phyloP scores from a whole-genome alignment of 2,888 invertebrate species.

The Tricholauxania praeusta region DNA sequence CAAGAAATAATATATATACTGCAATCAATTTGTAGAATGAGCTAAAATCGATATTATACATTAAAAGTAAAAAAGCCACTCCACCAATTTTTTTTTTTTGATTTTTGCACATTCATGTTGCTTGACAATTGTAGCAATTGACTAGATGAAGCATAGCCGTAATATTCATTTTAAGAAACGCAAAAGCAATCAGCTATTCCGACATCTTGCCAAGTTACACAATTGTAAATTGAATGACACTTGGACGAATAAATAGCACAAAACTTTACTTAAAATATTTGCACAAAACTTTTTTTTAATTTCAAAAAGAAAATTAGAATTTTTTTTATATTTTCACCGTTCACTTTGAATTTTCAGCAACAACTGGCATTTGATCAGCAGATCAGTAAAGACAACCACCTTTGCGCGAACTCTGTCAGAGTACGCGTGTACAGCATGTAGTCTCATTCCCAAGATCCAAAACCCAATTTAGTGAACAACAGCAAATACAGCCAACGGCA shows the following conservation, averaged over 20 bases:
- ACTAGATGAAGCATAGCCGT: constrained; percentile 68
- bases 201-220: constrained; percentile 67
- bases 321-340: constrained; percentile 17
- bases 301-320: neutral
- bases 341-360: constrained; percentile 34
- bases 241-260: neutral
- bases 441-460: too few relatives aligned
- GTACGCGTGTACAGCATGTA: too few relatives aligned
- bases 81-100: neutral
- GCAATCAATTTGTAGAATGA: too few relatives aligned
- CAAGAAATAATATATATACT: too few relatives aligned
- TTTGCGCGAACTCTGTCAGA: neutral
- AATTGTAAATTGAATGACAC: constrained; percentile 49
- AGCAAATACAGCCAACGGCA: too few relatives aligned
- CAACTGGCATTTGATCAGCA: constrained; percentile 33
- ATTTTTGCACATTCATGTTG: constrained; percentile 39
- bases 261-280: neutral
- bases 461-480: too few relatives aligned
- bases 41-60: too few relatives aligned
- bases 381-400: constrained; percentile 3
- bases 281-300: too few relatives aligned
- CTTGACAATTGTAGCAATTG: constrained; percentile 61
- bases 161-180: constrained; percentile 49
- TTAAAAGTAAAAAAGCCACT: too few relatives aligned
- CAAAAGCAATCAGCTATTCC: constrained; percentile 64